These are phyloP conservation scores for Abrostola tripartita DNA, from an alignment of 2,888 invertebrate genomes.

Conservation along the genomic window DNA sequence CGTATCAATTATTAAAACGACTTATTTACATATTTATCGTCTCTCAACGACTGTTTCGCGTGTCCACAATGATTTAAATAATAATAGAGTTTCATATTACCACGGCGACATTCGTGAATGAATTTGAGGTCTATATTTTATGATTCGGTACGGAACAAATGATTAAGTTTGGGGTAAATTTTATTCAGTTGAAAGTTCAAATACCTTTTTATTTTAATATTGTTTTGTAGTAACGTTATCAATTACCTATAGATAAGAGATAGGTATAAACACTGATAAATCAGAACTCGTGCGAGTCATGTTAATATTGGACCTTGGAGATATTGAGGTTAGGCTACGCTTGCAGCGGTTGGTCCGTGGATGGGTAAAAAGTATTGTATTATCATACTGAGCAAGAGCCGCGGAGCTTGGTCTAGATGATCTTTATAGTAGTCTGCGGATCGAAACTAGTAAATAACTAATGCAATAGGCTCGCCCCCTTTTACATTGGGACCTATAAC, in stretches of 20 bases:
- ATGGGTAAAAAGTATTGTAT: too few species aligned
- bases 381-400: too few species aligned
- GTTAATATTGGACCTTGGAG: too few species aligned
- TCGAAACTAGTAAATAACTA: too few species aligned
- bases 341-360: too few species aligned
- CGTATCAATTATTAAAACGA: slow-evolving; percentile 36
- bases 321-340: too few species aligned
- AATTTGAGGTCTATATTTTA: slow-evolving; percentile 12
- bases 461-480: too few species aligned
- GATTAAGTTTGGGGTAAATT: slow-evolving; percentile 1
- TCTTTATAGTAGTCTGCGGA: too few species aligned
- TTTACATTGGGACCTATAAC: too few species aligned
- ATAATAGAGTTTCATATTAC: slow-evolving; percentile 31
- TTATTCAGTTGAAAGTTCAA: slow-evolving; percentile 23
- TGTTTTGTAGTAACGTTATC: background rate
- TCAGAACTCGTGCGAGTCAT: too few species aligned
- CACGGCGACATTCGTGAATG: slow-evolving; percentile 34
- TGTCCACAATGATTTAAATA: slow-evolving; percentile 38
- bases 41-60: slow-evolving; percentile 45
- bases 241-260: background rate
- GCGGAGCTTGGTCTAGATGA: too few species aligned
- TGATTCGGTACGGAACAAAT: slow-evolving; percentile 1
- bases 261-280: too few species aligned
- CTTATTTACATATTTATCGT: slow-evolving; percentile 44
- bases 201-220: slow-evolving; percentile 22